Conservation (phyloP, 2,888 invertebrate species). For the Torymus texanus region DNA sequence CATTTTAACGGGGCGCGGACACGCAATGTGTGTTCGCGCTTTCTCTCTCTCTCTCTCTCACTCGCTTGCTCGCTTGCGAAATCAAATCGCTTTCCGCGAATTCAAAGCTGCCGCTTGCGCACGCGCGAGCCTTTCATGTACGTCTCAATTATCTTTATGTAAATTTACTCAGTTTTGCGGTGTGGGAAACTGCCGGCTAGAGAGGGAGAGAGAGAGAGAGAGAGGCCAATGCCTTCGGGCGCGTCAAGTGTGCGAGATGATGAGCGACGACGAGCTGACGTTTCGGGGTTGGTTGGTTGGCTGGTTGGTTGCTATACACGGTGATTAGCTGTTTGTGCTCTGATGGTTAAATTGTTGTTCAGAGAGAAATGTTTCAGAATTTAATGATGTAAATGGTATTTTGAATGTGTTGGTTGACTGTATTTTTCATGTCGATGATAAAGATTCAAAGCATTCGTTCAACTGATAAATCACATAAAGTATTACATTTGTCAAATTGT, state of each 20-base stretch:
- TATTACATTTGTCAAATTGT: too few species aligned
- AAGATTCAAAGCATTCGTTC: too few species aligned
- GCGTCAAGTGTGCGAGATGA: slow-evolving; percentile 31
- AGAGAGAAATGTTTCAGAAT: too few species aligned
- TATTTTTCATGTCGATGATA: too few species aligned
- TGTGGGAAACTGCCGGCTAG: slow-evolving; percentile 56
- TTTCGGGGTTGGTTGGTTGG: neutral
- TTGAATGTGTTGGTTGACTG: too few species aligned
- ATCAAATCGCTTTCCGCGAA: slow-evolving; percentile 46
- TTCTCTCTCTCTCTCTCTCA: too few species aligned
- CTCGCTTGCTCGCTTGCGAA: neutral
- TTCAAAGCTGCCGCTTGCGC: slow-evolving; percentile 30
- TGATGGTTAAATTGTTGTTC: too few species aligned
- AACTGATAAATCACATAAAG: too few species aligned
- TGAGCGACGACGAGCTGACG: neutral
- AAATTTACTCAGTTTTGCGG: slow-evolving; percentile 72
- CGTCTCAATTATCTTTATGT: slow-evolving; percentile 73
- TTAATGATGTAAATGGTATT: too few species aligned
- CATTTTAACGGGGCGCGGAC: neutral
- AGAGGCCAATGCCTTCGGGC: slow-evolving; percentile 31
- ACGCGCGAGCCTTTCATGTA: slow-evolving; percentile 68
- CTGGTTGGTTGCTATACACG: neutral
- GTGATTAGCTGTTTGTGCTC: neutral
- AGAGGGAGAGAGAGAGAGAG: slow-evolving; percentile 9
- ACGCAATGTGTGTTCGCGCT: slow-evolving; percentile 5